These are phyloP conservation scores for Ditula angustiorana DNA, from an alignment of 2,888 invertebrate species.

Conservation along the genomic window DNA sequence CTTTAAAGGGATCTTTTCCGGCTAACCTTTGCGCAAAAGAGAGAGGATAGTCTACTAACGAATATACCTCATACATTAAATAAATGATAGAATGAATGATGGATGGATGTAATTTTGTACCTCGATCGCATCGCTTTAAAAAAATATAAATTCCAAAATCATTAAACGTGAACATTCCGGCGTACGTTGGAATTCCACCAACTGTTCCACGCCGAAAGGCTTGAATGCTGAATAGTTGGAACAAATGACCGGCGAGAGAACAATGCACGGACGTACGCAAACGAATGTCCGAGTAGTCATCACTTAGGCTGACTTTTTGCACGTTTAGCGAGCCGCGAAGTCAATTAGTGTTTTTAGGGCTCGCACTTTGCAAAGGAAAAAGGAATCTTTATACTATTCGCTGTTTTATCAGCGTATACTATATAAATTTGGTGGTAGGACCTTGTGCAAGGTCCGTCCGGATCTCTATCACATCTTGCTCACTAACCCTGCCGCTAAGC, in stretches of 20 bases:
- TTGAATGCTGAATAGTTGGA: slow-evolving; percentile 22
- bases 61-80: too few relatives aligned
- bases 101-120: too few relatives aligned
- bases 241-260: slow-evolving; percentile 24
- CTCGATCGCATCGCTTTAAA: too few relatives aligned
- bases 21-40: too few relatives aligned
- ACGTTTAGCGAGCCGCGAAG: slow-evolving; percentile 11
- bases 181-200: background rate
- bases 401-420: too few relatives aligned
- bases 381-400: background rate
- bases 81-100: too few relatives aligned
- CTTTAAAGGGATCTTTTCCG: too few relatives aligned
- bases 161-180: background rate
- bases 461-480: too few relatives aligned
- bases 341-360: slow-evolving; percentile 32
- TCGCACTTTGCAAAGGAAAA: background rate
- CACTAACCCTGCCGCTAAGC: too few relatives aligned
- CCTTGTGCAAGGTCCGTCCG: too few relatives aligned
- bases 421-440: too few relatives aligned
- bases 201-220: slow-evolving; percentile 19
- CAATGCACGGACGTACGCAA: slow-evolving; percentile 31
- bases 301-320: slow-evolving; percentile 32
- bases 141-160: background rate
- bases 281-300: slow-evolving; percentile 29
- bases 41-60: too few relatives aligned